A percentile compares a stretch with the other conserved stretches of the same genome.
Evolutionary conservation across 2,888 invertebrate species (phyloP).

Genomic region (Ectemnius cavifrons): DNA sequence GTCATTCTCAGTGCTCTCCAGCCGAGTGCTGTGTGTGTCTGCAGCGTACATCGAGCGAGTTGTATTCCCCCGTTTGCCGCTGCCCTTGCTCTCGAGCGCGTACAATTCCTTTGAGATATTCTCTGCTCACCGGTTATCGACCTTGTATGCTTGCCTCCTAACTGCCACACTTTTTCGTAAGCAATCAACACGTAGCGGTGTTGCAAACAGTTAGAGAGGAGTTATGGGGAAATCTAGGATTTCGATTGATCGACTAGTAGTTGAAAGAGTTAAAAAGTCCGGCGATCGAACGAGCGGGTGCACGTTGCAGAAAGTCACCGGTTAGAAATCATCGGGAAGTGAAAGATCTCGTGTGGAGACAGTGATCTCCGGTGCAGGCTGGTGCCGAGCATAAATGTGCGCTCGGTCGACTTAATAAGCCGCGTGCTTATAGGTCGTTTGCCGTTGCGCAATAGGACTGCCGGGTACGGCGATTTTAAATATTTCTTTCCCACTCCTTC

Average conservation of each 20-base stretch:
- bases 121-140: constrained; percentile 1
- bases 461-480: constrained; percentile 48
- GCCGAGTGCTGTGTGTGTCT: too few species aligned
- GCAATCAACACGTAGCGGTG: not conserved
- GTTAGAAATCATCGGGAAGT: too few species aligned
- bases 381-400: not conserved
- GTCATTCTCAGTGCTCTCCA: too few species aligned
- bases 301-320: too few species aligned
- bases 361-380: not conserved
- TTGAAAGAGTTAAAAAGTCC: too few species aligned
- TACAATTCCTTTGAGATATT: not conserved
- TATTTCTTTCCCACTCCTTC: constrained; percentile 37
- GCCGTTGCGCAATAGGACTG: constrained; percentile 46
- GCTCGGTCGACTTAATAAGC: constrained; percentile 35
- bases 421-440: constrained; percentile 28
- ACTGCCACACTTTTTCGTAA: not conserved
- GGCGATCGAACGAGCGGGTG: too few species aligned
- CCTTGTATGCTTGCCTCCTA: not conserved
- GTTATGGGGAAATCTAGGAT: too few species aligned
- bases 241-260: too few species aligned
- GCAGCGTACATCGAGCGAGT: not conserved
- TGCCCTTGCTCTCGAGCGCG: not conserved
- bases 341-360: not conserved
- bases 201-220: too few species aligned
- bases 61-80: not conserved